Percentiles rank a stretch among this genome's conserved stretches.
These are phyloP conservation scores for Xanthostigma xanthostigma DNA, from an alignment of 2,888 invertebrate species.

Conservation along the genomic window DNA sequence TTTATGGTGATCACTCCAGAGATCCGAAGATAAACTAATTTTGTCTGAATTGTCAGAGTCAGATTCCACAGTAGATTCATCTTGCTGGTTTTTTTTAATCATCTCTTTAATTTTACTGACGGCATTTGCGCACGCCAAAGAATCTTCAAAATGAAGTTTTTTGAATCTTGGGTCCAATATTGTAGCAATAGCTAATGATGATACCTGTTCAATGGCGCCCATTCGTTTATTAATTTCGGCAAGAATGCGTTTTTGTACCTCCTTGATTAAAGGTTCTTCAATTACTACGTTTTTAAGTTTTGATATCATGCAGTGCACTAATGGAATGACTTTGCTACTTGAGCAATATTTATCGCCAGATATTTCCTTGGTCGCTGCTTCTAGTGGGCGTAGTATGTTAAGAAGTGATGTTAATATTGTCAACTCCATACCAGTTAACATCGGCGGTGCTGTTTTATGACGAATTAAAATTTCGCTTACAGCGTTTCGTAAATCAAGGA, in stretches of 20 bases:
- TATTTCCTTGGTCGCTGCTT: constrained; percentile 20
- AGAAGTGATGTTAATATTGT: constrained; percentile 15
- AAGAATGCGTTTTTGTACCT: constrained; percentile 12
- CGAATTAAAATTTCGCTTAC: constrained; percentile 17
- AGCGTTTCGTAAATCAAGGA: constrained; percentile 16
- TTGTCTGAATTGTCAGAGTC: constrained; percentile 1
- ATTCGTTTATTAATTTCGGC: constrained; percentile 15
- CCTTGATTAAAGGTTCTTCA: constrained; percentile 3
- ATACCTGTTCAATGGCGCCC: constrained; percentile 12
- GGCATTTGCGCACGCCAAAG: constrained; percentile 11
- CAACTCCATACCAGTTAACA: constrained; percentile 16
- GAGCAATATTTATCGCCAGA: constrained; percentile 19
- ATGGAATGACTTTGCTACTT: constrained; percentile 16
- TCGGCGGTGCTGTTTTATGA: constrained; percentile 16
- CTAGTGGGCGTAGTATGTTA: constrained; percentile 15
- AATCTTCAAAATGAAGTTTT: constrained; percentile 15
- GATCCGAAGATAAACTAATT: constrained; percentile 3
- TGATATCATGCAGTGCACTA: constrained; percentile 14
- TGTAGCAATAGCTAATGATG: constrained; percentile 15
- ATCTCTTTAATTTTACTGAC: constrained; percentile 7
- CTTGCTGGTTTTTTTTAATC: background rate
- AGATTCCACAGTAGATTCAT: background rate
- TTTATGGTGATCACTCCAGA: constrained; percentile 11
- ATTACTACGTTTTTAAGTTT: constrained; percentile 2
- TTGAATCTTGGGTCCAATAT: constrained; percentile 19